These are phyloP conservation scores for Horisme vitalbata DNA, from an alignment of 2,888 invertebrate genomes.

Conservation along the genomic window DNA sequence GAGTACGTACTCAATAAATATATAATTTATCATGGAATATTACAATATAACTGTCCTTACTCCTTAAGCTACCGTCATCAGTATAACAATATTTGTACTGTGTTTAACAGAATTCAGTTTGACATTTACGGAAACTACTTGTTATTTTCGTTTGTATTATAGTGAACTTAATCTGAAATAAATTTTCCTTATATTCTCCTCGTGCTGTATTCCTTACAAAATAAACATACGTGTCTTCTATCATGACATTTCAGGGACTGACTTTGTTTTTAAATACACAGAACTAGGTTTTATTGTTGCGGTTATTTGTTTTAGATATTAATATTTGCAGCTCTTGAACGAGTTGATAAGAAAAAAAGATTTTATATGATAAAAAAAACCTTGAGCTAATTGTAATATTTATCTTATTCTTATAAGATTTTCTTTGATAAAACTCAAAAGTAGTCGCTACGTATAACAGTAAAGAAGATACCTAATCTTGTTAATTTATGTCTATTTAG, in stretches of 20 bases:
- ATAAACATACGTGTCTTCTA: not conserved
- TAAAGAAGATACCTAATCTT: not conserved
- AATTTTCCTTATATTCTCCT: too few relatives aligned
- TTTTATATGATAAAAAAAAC: conserved; percentile 3
- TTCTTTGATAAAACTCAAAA: not conserved
- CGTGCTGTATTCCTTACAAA: not conserved
- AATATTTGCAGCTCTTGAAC: conserved; percentile 12
- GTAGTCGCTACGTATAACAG: not conserved
- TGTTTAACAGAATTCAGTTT: conserved; percentile 8
- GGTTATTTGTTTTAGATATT: conserved; percentile 6
- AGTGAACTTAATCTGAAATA: not conserved
- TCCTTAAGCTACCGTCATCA: conserved; percentile 2
- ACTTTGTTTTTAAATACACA: too few relatives aligned
- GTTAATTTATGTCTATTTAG: not conserved
- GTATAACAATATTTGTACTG: conserved; percentile 13
- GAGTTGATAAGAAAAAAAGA: conserved; percentile 12
- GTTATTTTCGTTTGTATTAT: not conserved
- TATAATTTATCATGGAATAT: conserved; percentile 6
- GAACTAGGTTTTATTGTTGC: not conserved
- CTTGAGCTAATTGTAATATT: conserved; percentile 11
- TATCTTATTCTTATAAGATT: conserved; percentile 2
- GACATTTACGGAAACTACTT: conserved; percentile 10
- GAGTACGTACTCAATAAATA: too few relatives aligned
- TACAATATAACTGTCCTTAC: not conserved
- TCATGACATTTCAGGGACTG: too few relatives aligned